Evolutionary conservation across 1,140 invertebrate species (phyloP).

Genomic region (Pachypeltis micranthus): DNA sequence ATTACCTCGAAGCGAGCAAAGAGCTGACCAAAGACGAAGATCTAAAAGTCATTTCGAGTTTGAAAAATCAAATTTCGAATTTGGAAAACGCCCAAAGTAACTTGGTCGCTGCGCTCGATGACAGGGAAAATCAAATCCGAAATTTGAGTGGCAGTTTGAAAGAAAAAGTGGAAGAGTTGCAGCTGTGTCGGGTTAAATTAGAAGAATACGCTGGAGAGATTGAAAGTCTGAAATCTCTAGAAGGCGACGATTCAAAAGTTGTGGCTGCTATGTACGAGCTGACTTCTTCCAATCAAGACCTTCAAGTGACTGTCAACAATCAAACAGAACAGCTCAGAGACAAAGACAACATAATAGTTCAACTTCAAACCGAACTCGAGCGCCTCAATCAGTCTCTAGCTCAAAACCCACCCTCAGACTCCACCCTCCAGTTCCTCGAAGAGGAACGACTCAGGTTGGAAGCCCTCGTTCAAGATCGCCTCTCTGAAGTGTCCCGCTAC

Average conservation of each 20-base stretch:
- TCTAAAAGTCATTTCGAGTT: not conserved
- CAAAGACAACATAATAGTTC: not conserved
- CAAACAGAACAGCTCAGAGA: slow-evolving; percentile 28
- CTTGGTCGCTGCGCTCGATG: not conserved
- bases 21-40: not conserved
- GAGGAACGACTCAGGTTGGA: slow-evolving; percentile 9
- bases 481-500: not conserved
- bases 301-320: slow-evolving; percentile 26
- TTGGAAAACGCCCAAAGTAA: not conserved
- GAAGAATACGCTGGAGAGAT: not conserved
- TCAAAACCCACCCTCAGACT: not conserved
- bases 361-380: not conserved
- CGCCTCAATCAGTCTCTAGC: not conserved
- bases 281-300: not conserved
- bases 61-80: not conserved
- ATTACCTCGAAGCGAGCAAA: not conserved
- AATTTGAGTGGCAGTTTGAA: not conserved
- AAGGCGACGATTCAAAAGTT: not conserved
- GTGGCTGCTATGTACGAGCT: not conserved
- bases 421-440: slow-evolving; percentile 22
- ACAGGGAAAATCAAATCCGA: not conserved
- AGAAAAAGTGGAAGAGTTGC: not conserved
- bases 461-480: not conserved
- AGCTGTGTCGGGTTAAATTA: not conserved
- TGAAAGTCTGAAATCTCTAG: not conserved